These are phyloP conservation scores for Erpetoichthys calabaricus DNA, from an alignment of 2,797 vertebrate species.

Conservation along the genomic window DNA sequence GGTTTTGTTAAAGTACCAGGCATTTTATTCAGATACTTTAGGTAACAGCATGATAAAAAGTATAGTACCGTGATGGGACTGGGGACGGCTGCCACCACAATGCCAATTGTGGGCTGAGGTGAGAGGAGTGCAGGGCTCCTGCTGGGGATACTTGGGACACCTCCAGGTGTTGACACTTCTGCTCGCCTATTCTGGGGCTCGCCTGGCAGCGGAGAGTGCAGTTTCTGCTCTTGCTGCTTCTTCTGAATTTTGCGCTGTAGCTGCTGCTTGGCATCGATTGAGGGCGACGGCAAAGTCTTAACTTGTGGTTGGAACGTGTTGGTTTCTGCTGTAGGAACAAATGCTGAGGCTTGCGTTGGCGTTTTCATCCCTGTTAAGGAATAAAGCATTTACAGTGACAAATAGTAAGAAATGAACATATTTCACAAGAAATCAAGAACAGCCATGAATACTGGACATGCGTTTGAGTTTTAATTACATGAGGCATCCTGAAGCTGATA, in stretches of 20 bases:
- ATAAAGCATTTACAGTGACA: background rate
- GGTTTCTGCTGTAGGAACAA: conserved; percentile 75
- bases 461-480: too few relatives aligned
- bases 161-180: conserved; percentile 52
- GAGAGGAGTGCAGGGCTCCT: conserved; percentile 74
- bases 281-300: conserved; percentile 72
- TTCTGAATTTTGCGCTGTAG: conserved; percentile 97
- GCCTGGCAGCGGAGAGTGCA: conserved; percentile 75
- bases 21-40: too few relatives aligned
- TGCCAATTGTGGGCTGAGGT: conserved; percentile 83
- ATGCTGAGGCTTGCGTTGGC: conserved; percentile 69
- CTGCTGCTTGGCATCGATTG: conserved; percentile 91
- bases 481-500: too few relatives aligned
- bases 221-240: conserved; percentile 93
- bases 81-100: conserved; percentile 76
- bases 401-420: background rate
- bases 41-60: too few relatives aligned
- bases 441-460: conserved; percentile 7
- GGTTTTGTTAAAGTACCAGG: too few relatives aligned
- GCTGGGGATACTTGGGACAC: conserved; percentile 59
- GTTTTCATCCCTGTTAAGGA: conserved; percentile 66
- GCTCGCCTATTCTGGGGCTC: conserved; percentile 61
- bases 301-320: conserved; percentile 83
- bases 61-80: conserved; percentile 81
- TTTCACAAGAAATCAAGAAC: conserved; percentile 17